Evolutionary conservation across 2,888 invertebrate genomes (phyloP).

Genomic region (Cataglyphis livida): DNA sequence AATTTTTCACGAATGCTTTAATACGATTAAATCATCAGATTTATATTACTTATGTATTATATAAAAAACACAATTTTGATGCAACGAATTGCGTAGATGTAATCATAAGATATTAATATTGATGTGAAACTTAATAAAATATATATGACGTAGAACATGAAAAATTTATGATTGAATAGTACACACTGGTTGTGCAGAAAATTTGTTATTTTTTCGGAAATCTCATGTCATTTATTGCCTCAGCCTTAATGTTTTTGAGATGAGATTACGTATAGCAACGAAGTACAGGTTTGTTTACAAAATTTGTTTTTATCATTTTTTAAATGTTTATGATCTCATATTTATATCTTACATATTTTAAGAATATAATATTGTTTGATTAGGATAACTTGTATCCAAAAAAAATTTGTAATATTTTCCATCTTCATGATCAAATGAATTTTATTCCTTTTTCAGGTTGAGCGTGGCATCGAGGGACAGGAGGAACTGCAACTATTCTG

Average conservation of each 20-base stretch:
- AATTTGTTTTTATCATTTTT: not conserved
- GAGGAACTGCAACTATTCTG: not conserved
- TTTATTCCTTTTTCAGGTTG: not conserved
- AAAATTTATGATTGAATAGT: not conserved
- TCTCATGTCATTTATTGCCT: not conserved
- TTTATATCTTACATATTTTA: not conserved
- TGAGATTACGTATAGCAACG: not conserved
- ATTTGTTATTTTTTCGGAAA: not conserved
- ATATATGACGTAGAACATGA: not conserved
- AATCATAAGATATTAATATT: not conserved
- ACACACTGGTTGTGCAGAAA: not conserved
- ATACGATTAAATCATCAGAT: too few relatives aligned
- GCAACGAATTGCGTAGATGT: not conserved
- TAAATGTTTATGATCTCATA: not conserved
- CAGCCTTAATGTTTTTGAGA: not conserved
- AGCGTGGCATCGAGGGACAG: not conserved
- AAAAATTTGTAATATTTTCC: conserved; percentile 3
- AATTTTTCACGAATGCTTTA: not conserved
- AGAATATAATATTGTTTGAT: not conserved
- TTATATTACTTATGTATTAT: too few relatives aligned
- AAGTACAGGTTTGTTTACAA: not conserved
- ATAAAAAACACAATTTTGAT: not conserved
- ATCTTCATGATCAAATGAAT: not conserved
- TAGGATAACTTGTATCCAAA: not conserved
- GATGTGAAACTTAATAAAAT: not conserved